Base-by-base conservation (phyloP, 1,140 invertebrate genomes). In the Diachasma alloeum region DNA sequence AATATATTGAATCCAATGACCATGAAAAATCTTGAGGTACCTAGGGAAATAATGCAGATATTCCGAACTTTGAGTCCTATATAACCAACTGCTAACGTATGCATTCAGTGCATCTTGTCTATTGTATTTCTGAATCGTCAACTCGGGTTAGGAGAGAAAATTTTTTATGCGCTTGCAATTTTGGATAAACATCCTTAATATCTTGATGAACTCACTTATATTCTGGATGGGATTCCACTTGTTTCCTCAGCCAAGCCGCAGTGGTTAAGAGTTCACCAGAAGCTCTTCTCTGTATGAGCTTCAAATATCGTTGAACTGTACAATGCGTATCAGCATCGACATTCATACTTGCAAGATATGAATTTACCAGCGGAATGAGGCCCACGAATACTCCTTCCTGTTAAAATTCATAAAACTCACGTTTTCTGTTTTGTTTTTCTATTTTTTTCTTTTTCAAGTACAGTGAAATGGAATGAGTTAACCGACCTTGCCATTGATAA, bases 271-370 rank as follows among this genome's bases (percentile, higher is more conserved):
- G 91, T 84, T 96, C 94, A 79, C 97, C 97, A 79, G 95, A 94
- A 9, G 98, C 97, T 82, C 97, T 91, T 79, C 93, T 92, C 85
- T 97, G 94, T 85, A 99, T 99, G 53, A 99, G 93, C 84, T 96
- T 96, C 68, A 99, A 92, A 91, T 99, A 99, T 89, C 99, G 96
- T 87, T 97, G 95, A 81, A 99, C 96, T 4, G 97, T 98, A 90
- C 98, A 99, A 85, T 97, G 96, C 26, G 97, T 98, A 87, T 98
- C 97, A 6, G 97, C 96, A 90, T 99, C 98, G 59, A 98, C 94
- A 87, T 99, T 97, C 93, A 99, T 96, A 66, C 94, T 94, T 73
- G 93, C 94, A 78, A 99, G 91, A 89, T 99, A 99, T 80, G 95
- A 96, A 83, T 97, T 94, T 44, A 99, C 97, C 69, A 99, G 88